Evolutionary conservation across 2,113 vertebrate genomes (phyloP).

Genomic region (Cynocephalus volans): DNA sequence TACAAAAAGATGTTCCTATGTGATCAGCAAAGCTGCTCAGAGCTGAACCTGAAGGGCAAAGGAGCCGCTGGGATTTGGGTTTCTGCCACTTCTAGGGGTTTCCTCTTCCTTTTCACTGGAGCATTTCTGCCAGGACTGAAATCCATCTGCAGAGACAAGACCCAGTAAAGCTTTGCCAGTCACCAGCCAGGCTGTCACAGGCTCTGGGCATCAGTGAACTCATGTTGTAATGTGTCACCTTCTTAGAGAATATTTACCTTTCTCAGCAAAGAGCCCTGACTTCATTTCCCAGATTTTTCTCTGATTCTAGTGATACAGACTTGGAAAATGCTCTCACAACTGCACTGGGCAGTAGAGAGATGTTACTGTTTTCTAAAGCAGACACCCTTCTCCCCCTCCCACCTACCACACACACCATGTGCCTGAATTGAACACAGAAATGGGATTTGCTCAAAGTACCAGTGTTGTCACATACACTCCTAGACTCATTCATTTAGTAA

Average conservation of each 20-base stretch:
- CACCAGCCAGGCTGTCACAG: background rate
- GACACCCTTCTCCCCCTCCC: background rate
- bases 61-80: background rate
- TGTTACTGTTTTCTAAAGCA: background rate
- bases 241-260: background rate
- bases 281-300: background rate
- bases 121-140: conserved; percentile 31
- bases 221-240: background rate
- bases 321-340: background rate
- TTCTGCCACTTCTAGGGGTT: background rate
- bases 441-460: background rate
- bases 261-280: background rate
- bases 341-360: background rate
- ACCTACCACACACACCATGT: too few species aligned
- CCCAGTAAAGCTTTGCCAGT: fast-evolving
- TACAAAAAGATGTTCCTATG: background rate
- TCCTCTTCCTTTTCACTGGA: conserved; percentile 36
- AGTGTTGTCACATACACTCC: background rate
- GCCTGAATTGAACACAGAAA: background rate
- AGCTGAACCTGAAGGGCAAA: fast-evolving
- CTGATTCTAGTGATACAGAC: background rate
- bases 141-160: background rate
- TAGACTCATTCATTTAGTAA: background rate
- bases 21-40: background rate
- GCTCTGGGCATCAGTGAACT: background rate